phyloP scores from a whole-genome alignment of 2,113 vertebrate genomes.

The Phodopus roborovskii region DNA sequence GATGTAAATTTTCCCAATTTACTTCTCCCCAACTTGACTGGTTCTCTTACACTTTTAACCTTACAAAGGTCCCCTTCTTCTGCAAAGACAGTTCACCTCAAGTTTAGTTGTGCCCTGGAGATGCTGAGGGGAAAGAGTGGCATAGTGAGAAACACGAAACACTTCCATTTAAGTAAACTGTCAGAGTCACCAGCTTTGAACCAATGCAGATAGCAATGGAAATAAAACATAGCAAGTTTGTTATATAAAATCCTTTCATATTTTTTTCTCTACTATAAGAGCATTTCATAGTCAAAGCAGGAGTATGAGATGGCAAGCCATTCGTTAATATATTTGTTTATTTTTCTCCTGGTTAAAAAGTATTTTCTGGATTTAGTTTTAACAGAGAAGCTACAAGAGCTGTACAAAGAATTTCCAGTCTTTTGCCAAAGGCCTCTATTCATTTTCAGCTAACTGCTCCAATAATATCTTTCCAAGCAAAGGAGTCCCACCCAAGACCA shows the following conservation, averaged over 20 bases:
- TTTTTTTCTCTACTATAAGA: conserved; percentile 21
- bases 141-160: no score
- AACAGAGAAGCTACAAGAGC: conserved; percentile 12
- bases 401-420: conserved; percentile 8
- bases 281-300: neutral
- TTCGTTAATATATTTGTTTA: neutral
- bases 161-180: neutral
- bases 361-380: conserved; percentile 24
- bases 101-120: neutral
- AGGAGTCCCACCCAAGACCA: neutral
- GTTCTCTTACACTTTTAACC: neutral
- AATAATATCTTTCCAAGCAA: neutral
- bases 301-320: neutral
- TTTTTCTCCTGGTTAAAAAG: neutral
- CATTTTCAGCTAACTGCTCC: neutral
- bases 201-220: neutral
- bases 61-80: neutral
- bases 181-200: neutral
- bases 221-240: neutral
- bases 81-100: neutral
- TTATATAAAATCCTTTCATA: neutral
- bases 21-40: neutral
- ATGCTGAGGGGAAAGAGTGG: neutral
- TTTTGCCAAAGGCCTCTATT: neutral
- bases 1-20: neutral